Percentiles rank a stretch among this genome's conserved stretches.
phyloP scores from a whole-genome alignment of 2,888 invertebrate genomes.

The Melitaea athalia region DNA sequence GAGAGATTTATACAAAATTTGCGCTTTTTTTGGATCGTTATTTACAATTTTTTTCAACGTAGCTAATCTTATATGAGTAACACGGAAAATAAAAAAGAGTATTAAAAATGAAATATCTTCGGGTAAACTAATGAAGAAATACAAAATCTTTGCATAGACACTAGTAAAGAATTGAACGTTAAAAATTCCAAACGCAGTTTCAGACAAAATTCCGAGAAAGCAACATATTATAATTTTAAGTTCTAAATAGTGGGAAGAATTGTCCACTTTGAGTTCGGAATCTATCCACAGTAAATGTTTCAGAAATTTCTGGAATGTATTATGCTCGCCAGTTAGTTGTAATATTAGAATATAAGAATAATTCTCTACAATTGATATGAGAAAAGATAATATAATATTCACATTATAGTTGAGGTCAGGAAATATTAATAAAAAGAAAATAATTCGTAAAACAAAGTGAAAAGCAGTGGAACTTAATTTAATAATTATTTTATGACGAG shows the following conservation, averaged over 20 bases:
- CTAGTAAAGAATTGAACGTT: background rate
- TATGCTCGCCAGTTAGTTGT: background rate
- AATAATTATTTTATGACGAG: background rate
- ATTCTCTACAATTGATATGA: background rate
- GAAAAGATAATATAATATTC: no score
- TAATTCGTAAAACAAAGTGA: background rate
- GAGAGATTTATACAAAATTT: conserved; percentile 17
- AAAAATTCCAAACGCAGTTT: background rate
- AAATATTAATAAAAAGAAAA: no score
- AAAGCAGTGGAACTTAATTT: background rate
- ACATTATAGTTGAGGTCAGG: no score
- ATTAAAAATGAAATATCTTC: background rate
- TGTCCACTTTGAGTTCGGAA: background rate
- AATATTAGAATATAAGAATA: background rate
- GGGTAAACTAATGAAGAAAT: background rate
- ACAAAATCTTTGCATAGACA: background rate
- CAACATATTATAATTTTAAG: conserved; percentile 15
- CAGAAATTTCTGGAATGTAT: conserved; percentile 3
- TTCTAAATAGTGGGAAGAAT: conserved; percentile 5
- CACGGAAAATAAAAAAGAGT: background rate
- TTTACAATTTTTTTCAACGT: conserved; percentile 10
- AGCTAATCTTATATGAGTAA: conserved; percentile 5
- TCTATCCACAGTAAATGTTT: conserved; percentile 1
- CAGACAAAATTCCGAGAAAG: background rate
- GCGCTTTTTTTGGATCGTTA: background rate